Conservation (phyloP, 2,888 invertebrate genomes). For the Pharmacophagus antenor region DNA sequence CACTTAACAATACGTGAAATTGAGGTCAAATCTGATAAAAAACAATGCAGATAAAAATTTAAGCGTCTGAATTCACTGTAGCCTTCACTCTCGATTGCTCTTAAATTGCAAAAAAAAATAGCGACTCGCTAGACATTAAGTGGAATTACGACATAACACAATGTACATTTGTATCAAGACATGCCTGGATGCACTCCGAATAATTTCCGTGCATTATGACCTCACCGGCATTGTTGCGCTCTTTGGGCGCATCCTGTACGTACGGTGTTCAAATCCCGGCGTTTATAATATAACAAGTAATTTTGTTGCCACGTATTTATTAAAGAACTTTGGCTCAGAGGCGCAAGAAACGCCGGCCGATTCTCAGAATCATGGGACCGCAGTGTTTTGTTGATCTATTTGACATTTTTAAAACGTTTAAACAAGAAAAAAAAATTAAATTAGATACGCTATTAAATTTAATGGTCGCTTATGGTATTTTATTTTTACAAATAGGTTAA, state of each 20-base stretch:
- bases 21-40: neutral
- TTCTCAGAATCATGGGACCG: constrained; percentile 36
- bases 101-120: constrained; percentile 10
- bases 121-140: neutral
- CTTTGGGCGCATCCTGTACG: constrained; percentile 33
- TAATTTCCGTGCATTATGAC: constrained; percentile 24
- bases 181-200: constrained; percentile 26
- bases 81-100: constrained; percentile 1
- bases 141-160: constrained; percentile 6
- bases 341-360: constrained; percentile 34
- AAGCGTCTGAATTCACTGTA: no score
- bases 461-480: neutral
- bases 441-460: neutral
- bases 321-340: constrained; percentile 33
- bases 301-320: constrained; percentile 35
- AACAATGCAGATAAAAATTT: no score
- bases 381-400: constrained; percentile 33
- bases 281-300: constrained; percentile 30
- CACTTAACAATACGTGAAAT: neutral
- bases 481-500: neutral
- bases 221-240: constrained; percentile 14
- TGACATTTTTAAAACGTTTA: constrained; percentile 33
- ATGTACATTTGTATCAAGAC: constrained; percentile 13
- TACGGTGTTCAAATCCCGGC: constrained; percentile 11
- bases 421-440: neutral